Evolutionary conservation across 2,888 invertebrate species (phyloP), one percentile per base, ranked within the genome.

Genomic region (Caenorhabditis drosophilae): DNA sequence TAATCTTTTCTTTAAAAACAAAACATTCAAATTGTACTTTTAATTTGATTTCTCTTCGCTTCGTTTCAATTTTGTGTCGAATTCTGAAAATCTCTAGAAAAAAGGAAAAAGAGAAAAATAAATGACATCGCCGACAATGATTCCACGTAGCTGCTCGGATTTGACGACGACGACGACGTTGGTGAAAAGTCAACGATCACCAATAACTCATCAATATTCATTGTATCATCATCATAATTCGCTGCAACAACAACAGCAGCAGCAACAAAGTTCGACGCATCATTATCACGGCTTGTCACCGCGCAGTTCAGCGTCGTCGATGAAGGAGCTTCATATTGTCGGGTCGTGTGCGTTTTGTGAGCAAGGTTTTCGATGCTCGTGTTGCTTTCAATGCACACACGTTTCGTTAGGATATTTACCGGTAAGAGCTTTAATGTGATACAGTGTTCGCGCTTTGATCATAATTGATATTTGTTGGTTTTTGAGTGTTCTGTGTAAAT

Each of bases 311-410:
- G 54, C 68, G 12, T 48, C 52, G 15, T 68, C 68, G 25, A 44
- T 72, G 11, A 41, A 58, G 11, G 74, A 75, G 35, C 51, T 75
- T 26, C 72, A 76, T 44, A 58, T 76, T 20, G 66, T 76, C 27
- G 72, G 74, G 4, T 64, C 57, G 44, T 78, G 78, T 55, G 51
- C 56, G 35, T 47, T 44, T 25, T 78, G 76, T 51, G 56, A 62
- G 15, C 47, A 63, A n/a, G 76, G 77, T 26, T 75, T 76, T 52
- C 49, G 62, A 18, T 79, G 77, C 62, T 60, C 50, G 16, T 77
- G 78, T 46, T 79, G 77, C 46, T 27, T 47, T 18, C 53, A 68
- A 40, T 79, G 77, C 56, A 52, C 55, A 9, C 79, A 77, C 45
- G 41, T 66, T n/a, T 62, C 66, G 48, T 51, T 73, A 25, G 61